These are phyloP conservation scores for Acanthosepion pharaonis DNA, from an alignment of 2,888 invertebrate genomes.

Conservation along the genomic window DNA sequence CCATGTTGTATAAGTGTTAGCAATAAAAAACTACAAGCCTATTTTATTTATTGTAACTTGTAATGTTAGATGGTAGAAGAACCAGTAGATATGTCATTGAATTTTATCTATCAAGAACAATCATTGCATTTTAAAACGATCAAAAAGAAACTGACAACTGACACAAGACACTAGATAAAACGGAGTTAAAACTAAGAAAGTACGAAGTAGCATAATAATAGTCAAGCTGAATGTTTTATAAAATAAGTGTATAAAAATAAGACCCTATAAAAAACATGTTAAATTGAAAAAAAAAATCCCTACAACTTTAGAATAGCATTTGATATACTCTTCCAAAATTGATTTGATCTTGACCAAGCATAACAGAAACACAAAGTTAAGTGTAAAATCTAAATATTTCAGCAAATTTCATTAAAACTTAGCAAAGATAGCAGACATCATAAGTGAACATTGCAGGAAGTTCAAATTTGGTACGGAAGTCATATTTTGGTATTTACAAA, in stretches of 20 bases:
- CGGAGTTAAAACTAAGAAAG: background rate
- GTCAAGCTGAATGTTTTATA: background rate
- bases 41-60: background rate
- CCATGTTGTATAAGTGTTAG: background rate
- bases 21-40: too few relatives aligned
- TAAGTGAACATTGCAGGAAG: background rate
- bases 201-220: background rate
- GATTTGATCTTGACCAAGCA: background rate
- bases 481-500: background rate
- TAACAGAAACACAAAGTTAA: background rate
- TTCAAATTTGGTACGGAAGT: background rate
- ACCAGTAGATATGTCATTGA: background rate
- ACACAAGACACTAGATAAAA: background rate
- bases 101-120: background rate
- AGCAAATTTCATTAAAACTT: conserved; percentile 33
- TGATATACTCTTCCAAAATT: background rate
- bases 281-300: background rate
- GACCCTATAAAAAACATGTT: background rate
- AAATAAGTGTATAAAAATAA: background rate
- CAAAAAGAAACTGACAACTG: background rate
- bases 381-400: background rate
- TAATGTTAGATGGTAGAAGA: background rate
- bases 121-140: background rate
- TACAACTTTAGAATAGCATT: background rate
- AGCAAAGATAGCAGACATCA: background rate